Percentiles rank a stretch among this genome's conserved stretches.
phyloP scores from a whole-genome alignment of 2,113 vertebrate genomes.

The Pseudorhombus dupliciocellatus region DNA sequence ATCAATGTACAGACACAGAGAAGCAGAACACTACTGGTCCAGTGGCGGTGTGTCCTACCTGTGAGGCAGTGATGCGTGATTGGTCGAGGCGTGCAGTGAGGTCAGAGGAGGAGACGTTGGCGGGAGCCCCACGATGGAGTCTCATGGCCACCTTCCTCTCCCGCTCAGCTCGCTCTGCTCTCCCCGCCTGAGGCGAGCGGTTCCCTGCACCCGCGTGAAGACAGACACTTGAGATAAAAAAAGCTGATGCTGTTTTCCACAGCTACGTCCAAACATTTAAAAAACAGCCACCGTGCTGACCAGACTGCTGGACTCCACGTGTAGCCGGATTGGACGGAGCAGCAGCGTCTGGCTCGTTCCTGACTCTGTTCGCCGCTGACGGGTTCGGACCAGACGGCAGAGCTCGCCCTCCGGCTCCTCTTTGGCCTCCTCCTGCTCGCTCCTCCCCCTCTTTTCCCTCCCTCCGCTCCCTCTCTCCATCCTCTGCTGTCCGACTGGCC shows the following conservation, averaged over 20 bases:
- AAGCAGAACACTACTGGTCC: too few relatives aligned
- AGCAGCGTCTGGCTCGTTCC: constrained; percentile 89
- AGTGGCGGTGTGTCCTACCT: constrained; percentile 77
- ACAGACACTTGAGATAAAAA: neutral
- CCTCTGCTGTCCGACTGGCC: constrained; percentile 90
- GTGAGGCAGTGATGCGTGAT: constrained; percentile 94
- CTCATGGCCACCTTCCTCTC: constrained; percentile 98
- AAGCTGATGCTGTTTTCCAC: neutral
- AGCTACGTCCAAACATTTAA: neutral
- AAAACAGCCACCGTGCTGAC: constrained; percentile 25
- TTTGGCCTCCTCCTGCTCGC: constrained; percentile 86
- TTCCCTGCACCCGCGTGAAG: constrained; percentile 81
- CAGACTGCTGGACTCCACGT: constrained; percentile 87
- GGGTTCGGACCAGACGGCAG: constrained; percentile 83
- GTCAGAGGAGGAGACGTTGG: constrained; percentile 94
- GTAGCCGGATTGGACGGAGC: constrained; percentile 89
- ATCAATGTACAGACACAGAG: too few relatives aligned
- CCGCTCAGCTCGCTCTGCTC: constrained; percentile 93
- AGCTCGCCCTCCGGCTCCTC: constrained; percentile 81
- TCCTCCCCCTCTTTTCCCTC: constrained; percentile 91
- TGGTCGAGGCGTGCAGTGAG: constrained; percentile 88
- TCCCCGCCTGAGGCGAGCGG: constrained; percentile 90
- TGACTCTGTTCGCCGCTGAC: constrained; percentile 88
- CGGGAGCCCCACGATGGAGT: constrained; percentile 94
- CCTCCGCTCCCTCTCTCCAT: constrained; percentile 91